Percentiles rank a stretch among this genome's conserved stretches.
These are phyloP conservation scores for Schizothorax lantsangensis DNA, from an alignment of 2,797 vertebrate species.

Conservation along the genomic window DNA sequence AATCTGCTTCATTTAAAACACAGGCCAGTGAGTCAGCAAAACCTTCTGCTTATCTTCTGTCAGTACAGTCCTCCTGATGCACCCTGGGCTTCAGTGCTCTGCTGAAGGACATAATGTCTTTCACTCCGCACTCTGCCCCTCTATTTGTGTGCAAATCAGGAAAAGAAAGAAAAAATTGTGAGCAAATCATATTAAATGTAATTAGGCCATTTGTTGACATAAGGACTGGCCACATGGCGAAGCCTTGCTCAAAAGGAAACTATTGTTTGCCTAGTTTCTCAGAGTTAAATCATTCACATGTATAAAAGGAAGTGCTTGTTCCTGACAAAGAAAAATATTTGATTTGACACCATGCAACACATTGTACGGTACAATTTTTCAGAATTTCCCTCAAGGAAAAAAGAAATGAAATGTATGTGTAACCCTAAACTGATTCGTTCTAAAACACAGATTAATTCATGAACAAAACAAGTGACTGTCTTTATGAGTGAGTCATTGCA, in stretches of 20 bases:
- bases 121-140: not conserved
- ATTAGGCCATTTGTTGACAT: conserved; percentile 56
- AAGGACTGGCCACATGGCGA: conserved; percentile 51
- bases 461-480: not conserved
- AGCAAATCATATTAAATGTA: conserved; percentile 58
- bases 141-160: not conserved
- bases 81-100: conserved; percentile 1
- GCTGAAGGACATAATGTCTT: not conserved
- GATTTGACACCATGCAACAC: not conserved
- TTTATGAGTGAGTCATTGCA: not conserved
- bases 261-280: conserved; percentile 63
- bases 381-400: not conserved
- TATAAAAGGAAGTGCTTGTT: conserved; percentile 52
- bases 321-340: conserved; percentile 34
- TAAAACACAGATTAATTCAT: not conserved
- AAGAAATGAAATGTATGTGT: not conserved
- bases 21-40: conserved; percentile 11
- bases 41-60: conserved; percentile 7
- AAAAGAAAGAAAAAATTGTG: not conserved
- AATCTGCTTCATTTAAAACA: conserved; percentile 37
- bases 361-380: not conserved
- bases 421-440: not conserved
- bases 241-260: conserved; percentile 58
- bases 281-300: conserved; percentile 52
- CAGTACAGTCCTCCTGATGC: not conserved